Evolutionary conservation across 2,888 invertebrate genomes (phyloP).

Genomic region (Scaptomyza cyrtandrae): DNA sequence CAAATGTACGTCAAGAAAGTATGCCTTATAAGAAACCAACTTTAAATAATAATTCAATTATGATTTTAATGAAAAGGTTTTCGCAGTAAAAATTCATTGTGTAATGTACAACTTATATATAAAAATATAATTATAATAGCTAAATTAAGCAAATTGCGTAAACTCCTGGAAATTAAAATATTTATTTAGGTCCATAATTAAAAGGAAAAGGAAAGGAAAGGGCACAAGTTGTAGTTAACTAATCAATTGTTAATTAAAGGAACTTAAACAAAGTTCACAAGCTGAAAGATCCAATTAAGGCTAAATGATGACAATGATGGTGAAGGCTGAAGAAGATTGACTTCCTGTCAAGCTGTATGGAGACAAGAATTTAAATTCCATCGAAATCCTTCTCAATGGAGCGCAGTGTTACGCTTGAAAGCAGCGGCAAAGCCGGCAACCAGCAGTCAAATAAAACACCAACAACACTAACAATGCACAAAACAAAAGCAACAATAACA

Average conservation of each 20-base stretch:
- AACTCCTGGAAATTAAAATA: constrained; percentile 5
- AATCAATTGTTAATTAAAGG: constrained; percentile 40
- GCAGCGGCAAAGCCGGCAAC: constrained; percentile 34
- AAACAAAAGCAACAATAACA: constrained; percentile 26
- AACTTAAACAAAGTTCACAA: constrained; percentile 23
- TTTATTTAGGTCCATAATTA: constrained; percentile 9
- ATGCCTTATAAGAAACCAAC: too few species aligned
- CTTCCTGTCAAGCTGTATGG: constrained; percentile 29
- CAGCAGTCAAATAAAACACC: constrained; percentile 28
- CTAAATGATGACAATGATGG: constrained; percentile 7
- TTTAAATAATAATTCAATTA: too few species aligned
- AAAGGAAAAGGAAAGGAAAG: neutral
- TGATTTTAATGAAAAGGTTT: too few species aligned
- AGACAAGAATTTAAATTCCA: constrained; percentile 61
- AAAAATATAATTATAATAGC: too few species aligned
- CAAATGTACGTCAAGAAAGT: too few species aligned
- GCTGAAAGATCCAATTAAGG: neutral
- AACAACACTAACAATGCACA: constrained; percentile 31
- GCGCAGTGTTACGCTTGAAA: constrained; percentile 53
- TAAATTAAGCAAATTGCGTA: neutral
- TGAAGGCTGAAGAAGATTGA: constrained; percentile 3
- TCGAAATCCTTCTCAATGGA: constrained; percentile 67
- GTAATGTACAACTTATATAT: neutral
- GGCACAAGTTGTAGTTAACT: constrained; percentile 5
- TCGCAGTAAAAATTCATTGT: too few species aligned